Evolutionary conservation across 2,113 vertebrate species (phyloP), one percentile per base, ranked within the genome.

Genomic region (Sisor rabdophorus): DNA sequence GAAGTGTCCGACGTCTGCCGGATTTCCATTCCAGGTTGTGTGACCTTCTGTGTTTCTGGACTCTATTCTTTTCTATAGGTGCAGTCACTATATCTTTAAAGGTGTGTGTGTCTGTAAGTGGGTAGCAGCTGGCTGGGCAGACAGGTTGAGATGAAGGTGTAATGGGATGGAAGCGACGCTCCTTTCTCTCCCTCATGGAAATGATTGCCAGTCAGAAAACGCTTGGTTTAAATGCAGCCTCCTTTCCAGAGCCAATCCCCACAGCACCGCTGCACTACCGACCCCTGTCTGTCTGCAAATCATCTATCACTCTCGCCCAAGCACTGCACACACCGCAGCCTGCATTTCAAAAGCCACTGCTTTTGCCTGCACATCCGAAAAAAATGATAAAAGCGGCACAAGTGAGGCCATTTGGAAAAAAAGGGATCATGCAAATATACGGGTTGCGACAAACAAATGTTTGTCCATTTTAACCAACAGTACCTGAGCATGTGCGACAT

Each of bases 91-190:
- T 50, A 70, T 60, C 55, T 60, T 12, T 52, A 26, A 36, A 71
- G 53, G 55, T 52, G 56, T 44, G 61, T 73, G 78, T 80, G 80
- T 76, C 69, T 76, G 22, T 76, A 61, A 72, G 78, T 76, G 79
- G 78, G 79, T 76, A 77, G 84, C 84, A 85, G 84, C 81, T 85
- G 84, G 81, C 67, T 56, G 68, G 79, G 58, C 71, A 73, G 75
- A 55, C 82, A 77, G 82, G 71, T 73, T 68, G 68, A 84, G 84
- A 84, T 84, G 78, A 81, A 77, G 82, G 79, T 84, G 81, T 85
- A 85, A 85, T 85, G 84, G 82, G 80, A 85, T 85, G 82, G 78
- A 85, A 81, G 82, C 71, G 65, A 65, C 61, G 75, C 70, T 63
- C 75, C 76, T 78, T 75, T 81, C 72, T 81, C 78, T 76, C 79